These are phyloP conservation scores for Ypsolopha sequella DNA, from an alignment of 2,888 invertebrate species.

Conservation along the genomic window DNA sequence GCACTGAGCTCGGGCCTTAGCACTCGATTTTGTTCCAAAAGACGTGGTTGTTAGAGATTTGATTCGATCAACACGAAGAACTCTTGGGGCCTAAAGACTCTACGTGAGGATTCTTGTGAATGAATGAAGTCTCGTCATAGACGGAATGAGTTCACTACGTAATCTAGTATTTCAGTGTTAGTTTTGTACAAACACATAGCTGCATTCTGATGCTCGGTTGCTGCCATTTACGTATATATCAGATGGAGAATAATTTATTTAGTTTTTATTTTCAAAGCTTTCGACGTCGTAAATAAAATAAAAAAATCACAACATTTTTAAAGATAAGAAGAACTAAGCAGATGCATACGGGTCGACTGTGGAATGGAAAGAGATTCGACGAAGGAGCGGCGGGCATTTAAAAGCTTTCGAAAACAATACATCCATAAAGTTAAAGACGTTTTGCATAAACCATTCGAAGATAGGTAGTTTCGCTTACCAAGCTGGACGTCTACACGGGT, in stretches of 20 bases:
- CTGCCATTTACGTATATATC: too few species aligned
- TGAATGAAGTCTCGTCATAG: constrained; percentile 65
- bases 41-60: constrained; percentile 36
- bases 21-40: constrained; percentile 31
- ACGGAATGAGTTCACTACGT: constrained; percentile 35
- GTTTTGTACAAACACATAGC: not conserved
- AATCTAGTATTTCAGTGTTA: constrained; percentile 19
- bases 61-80: constrained; percentile 28
- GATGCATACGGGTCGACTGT: constrained; percentile 61
- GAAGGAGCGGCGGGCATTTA: constrained; percentile 27
- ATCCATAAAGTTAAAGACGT: constrained; percentile 40
- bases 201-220: not conserved
- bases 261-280: too few species aligned
- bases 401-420: constrained; percentile 51
- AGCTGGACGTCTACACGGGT: not conserved
- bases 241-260: too few species aligned
- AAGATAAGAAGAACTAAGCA: not conserved
- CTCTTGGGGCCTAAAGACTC: constrained; percentile 41
- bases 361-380: constrained; percentile 42
- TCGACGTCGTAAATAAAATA: not conserved
- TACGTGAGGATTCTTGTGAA: constrained; percentile 48
- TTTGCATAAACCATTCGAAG: not conserved
- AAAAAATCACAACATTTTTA: constrained; percentile 26
- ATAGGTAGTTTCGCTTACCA: not conserved
- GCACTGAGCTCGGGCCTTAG: constrained; percentile 27